Evolutionary conservation across 2,888 invertebrate genomes (phyloP).

Genomic region (Euplexia lucipara): DNA sequence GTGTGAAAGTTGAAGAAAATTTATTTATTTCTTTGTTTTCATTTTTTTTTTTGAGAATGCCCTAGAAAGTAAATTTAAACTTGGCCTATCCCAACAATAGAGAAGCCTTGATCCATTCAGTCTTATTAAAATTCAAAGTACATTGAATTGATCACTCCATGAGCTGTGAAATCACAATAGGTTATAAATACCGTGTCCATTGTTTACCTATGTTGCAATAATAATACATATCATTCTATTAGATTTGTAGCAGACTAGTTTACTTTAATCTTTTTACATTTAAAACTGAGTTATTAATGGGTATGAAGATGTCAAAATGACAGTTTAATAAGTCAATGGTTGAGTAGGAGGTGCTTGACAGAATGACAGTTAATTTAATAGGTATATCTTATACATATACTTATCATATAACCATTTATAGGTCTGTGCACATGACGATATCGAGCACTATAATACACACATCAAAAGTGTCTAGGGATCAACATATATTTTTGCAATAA

Average conservation of each 20-base stretch:
- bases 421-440: no score
- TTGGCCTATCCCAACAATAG: slow-evolving; percentile 30
- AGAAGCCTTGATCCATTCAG: slow-evolving; percentile 31
- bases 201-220: slow-evolving; percentile 35
- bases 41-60: not conserved
- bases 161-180: slow-evolving; percentile 47
- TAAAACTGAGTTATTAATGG: slow-evolving; percentile 12
- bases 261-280: slow-evolving; percentile 23
- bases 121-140: slow-evolving; percentile 36
- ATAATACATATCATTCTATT: slow-evolving; percentile 15
- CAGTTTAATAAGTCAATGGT: not conserved
- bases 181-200: slow-evolving; percentile 26
- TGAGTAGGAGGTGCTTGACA: not conserved
- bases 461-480: no score
- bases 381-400: no score
- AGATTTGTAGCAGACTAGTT: slow-evolving; percentile 27
- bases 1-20: no score
- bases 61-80: not conserved
- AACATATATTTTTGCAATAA: no score
- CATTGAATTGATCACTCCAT: slow-evolving; percentile 17
- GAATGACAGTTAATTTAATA: no score
- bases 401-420: no score
- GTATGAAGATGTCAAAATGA: not conserved
- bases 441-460: no score
- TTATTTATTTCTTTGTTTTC: no score